These are phyloP conservation scores for Sarcophaga variegata DNA, from an alignment of 2,888 invertebrate species.

Conservation along the genomic window DNA sequence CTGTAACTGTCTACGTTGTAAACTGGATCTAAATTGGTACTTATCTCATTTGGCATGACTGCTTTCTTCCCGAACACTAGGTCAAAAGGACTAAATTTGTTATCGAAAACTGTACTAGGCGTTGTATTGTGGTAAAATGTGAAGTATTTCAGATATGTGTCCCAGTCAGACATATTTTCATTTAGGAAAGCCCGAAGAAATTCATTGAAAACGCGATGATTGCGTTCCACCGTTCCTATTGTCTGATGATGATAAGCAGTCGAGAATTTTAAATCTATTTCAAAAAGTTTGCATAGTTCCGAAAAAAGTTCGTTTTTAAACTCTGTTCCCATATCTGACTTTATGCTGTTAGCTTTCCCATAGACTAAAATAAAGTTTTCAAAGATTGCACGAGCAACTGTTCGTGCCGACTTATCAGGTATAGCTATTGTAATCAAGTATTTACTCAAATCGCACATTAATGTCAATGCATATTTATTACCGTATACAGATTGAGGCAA, in stretches of 20 bases:
- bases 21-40: conserved; percentile 8
- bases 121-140: conserved; percentile 25
- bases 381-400: not conserved
- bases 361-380: conserved; percentile 42
- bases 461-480: too few relatives aligned
- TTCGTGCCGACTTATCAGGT: conserved; percentile 27
- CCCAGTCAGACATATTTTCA: conserved; percentile 7
- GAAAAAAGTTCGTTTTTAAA: conserved; percentile 25
- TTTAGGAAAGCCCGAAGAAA: not conserved
- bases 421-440: conserved; percentile 45
- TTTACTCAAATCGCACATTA: not conserved
- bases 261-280: not conserved
- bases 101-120: not conserved
- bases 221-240: conserved; percentile 5
- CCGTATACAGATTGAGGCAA: conserved; percentile 43
- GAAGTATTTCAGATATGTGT: conserved; percentile 2
- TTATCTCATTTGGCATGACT: not conserved
- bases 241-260: not conserved
- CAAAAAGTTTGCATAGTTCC: conserved; percentile 15
- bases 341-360: conserved; percentile 59
- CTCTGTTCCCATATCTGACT: not conserved
- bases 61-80: conserved; percentile 3
- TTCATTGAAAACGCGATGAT: not conserved
- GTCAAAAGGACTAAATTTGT: conserved; percentile 22
- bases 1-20: conserved; percentile 14